Base-by-base conservation (phyloP, 2,113 vertebrate species). In the Maylandia zebra region DNA sequence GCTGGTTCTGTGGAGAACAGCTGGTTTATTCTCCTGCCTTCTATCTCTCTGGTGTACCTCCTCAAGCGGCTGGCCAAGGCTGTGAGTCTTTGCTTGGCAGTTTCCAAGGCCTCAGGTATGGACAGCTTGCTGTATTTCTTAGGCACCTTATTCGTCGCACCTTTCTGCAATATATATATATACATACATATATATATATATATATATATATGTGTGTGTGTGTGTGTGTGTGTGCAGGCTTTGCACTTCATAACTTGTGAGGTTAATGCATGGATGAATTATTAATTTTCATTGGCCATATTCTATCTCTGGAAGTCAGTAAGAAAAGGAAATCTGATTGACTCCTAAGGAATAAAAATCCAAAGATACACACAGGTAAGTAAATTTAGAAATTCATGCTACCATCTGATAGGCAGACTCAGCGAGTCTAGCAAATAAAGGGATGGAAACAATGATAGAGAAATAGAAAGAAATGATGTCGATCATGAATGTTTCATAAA, bases 181-280 rank as follows among this genome's bases (percentile, higher is more conserved):
- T 22, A 22, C 2, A 22, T 22, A 22, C 1, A 22, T 22, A 22
- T 2, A 22, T 22, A 22, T 22, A 22, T 22, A 22, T 22, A 22
- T 22, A 22, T 22, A 22, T 22, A 22, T 22, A 22, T 22, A 66
- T n/a, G 36, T 34, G 0, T 17, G 11, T 8, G 3, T 1, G 19
- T 22, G 41, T 9, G 5, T 19, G 17, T 1, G 17, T 13, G 53
- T 27, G 55, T 56, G 55, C 5, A 10, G 27, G 19, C n/a, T 88
- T 83, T 82, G 85, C 90, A 85, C 81, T 94, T 55, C 90, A 87
- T 92, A 91, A 93, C 87, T 36, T 94, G 89, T 92, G 93, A 96
- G 93, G 94, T 95, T 95, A 97, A 96, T 92, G 89, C 92, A 82
- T 89, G 85, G 52, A 84, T 96, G 90, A 96, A 96, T 97, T 96